phyloP scores from a whole-genome alignment of 2,797 vertebrate species.

The Allobates femoralis region DNA sequence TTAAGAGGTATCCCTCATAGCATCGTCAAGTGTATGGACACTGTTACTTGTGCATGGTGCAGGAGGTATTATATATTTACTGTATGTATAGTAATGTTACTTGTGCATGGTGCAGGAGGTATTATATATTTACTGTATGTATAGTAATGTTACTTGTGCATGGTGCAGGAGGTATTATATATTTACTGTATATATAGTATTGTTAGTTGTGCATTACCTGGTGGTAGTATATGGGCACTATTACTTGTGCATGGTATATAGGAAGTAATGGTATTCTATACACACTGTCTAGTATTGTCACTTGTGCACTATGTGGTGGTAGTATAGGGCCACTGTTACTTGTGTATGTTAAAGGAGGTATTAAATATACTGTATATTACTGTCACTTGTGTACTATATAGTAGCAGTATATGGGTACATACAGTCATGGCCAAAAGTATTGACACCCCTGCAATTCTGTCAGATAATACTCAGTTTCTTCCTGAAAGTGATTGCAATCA shows the following conservation, averaged over 20 bases:
- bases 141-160: background rate
- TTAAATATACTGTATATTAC: background rate
- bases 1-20: too few relatives aligned
- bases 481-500: too few relatives aligned
- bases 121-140: background rate
- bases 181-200: background rate
- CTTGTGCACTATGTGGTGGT: background rate
- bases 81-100: background rate
- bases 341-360: background rate
- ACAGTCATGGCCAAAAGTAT: too few relatives aligned
- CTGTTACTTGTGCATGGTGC: background rate
- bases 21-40: too few relatives aligned
- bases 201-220: background rate
- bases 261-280: background rate
- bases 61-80: background rate
- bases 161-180: background rate
- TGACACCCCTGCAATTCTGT: too few relatives aligned
- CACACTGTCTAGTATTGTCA: background rate
- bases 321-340: background rate
- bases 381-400: background rate
- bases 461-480: too few relatives aligned
- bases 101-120: background rate
- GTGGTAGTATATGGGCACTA: background rate
- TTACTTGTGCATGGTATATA: background rate
- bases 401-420: background rate